Evolutionary conservation across 2,888 invertebrate species (phyloP), one percentile per base, ranked within the genome.

Genomic region (Bugulina stolonifera): DNA sequence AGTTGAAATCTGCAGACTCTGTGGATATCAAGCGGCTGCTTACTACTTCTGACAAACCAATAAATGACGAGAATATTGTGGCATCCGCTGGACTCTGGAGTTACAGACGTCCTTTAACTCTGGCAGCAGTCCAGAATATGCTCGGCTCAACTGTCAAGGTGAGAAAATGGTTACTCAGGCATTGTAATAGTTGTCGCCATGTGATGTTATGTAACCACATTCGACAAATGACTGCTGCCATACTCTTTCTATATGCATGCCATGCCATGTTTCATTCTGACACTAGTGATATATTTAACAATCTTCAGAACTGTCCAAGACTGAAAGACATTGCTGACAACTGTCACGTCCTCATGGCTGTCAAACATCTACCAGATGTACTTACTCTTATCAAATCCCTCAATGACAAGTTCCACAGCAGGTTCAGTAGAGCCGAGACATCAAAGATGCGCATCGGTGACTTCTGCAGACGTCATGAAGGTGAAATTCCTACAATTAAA

Each of bases 31-130:
- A 22, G 25, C 3, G 25, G n/a, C n/a, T 57, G 5, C 23, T 57
- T 57, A 14, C 57, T 25, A n/a, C 23, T 22, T 23, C 57, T 22
- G 25, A 57, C 5, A 27, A 32, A 25, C 64, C 64, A 25, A 64
- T 64, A 5, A 27, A 64, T 34, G 32, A 27, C 10, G 64, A 32
- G 29, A 64, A 64, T 32, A 27, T 64, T 32, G 5, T 32, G 18
- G 64, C 64, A 32, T 64, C 64, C 14, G 29, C 64, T 18, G 64
- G 64, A 3, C 64, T 64, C 18, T 64, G 64, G 64, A n/a, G 34
- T 27, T 64, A 64, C 64, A 5, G 14, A 25, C 22, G 34, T 10
- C 64, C 64, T 25, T n/a, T 64, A 27, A 29, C 64, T 18, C 18
- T 43, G 43, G 43, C 43, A 43, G 43, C 43, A 10, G 43, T 43